phyloP scores from a whole-genome alignment of 2,888 invertebrate genomes.

The Phalera bucephala region DNA sequence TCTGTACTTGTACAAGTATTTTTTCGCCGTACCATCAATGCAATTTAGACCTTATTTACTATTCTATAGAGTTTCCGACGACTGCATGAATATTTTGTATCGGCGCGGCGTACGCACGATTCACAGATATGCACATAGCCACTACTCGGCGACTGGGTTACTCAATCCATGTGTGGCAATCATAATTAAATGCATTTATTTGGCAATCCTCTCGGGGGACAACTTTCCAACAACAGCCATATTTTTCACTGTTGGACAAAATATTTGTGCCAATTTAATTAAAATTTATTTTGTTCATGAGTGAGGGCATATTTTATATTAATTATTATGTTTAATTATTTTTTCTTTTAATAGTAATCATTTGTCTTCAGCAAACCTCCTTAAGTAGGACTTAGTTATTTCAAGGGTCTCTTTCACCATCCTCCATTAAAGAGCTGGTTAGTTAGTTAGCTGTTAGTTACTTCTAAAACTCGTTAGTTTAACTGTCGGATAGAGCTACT shows the following conservation, averaged over 20 bases:
- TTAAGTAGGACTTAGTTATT: too few relatives aligned
- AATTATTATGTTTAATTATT: too few relatives aligned
- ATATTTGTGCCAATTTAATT: too few relatives aligned
- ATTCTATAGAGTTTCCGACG: slow-evolving; percentile 15
- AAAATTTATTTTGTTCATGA: too few relatives aligned
- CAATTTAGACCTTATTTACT: slow-evolving; percentile 35
- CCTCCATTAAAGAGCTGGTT: too few relatives aligned
- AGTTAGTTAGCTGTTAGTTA: too few relatives aligned
- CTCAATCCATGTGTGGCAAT: slow-evolving; percentile 33
- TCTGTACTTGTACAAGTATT: slow-evolving; percentile 47
- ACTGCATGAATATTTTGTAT: slow-evolving; percentile 5
- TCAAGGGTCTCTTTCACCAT: too few relatives aligned
- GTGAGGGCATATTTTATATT: too few relatives aligned
- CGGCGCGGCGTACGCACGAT: slow-evolving; percentile 16
- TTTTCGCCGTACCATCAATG: slow-evolving; percentile 42
- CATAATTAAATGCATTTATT: slow-evolving; percentile 34
- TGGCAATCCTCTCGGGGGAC: slow-evolving; percentile 25
- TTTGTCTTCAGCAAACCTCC: too few relatives aligned
- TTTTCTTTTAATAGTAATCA: too few relatives aligned
- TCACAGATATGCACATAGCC: background rate
- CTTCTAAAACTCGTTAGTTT: too few relatives aligned
- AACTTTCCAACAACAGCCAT: slow-evolving; percentile 32
- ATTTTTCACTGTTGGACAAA: background rate
- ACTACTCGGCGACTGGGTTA: slow-evolving; percentile 51
- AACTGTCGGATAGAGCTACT: too few relatives aligned